Evolutionary conservation across 2,797 vertebrate genomes (phyloP), one percentile per base, ranked within the genome.

Genomic region (Melanogrammus aeglefinus): DNA sequence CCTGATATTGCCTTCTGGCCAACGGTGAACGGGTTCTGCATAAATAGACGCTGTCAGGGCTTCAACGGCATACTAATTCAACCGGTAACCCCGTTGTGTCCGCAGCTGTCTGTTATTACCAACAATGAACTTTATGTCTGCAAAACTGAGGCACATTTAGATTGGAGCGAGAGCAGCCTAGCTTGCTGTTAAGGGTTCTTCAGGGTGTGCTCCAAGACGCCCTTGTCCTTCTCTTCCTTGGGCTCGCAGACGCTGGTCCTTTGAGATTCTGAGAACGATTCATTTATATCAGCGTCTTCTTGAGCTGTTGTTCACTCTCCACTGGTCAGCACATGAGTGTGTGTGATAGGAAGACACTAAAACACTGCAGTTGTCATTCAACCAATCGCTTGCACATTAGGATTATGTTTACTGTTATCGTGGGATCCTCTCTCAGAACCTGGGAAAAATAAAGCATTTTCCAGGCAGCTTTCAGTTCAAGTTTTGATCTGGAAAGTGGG

Each of bases 11-110:
- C 75, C 75, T 84, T 71, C 82, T 80, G 76, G 78, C 74, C 77
- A 76, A 44, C 51, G 21, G 8, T 76, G 76, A 86, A 72, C 78
- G 76, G 72, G 71, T 77, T 82, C 36, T 80, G 80, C 78, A 80
- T 81, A 78, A 84, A 78, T 75, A 79, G 76, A 75, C 82, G 85
- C 82, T 81, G 83, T 78, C 76, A 81, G 74, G 24, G 73, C 63
- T 38, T 36, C 79, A 35, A 73, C 82, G 0, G 73, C 76, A 71
- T 72, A 63, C 51, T 63, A 3, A 63, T 63, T 18, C 51, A 63
- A 7, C 31, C 1, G 31, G 2, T 31, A 31, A 31, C 1, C 31
- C 31, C 29, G 29, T 31, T 31, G 29, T 31, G 31, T 31, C 2
- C 31, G 31, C 1, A 31, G 31, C 31, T 3, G 31, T 31, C 31